Percentiles rank a stretch among this genome's conserved stretches.
These are phyloP conservation scores for Agonopterix arenella DNA, from an alignment of 2,888 invertebrate species.

Conservation along the genomic window DNA sequence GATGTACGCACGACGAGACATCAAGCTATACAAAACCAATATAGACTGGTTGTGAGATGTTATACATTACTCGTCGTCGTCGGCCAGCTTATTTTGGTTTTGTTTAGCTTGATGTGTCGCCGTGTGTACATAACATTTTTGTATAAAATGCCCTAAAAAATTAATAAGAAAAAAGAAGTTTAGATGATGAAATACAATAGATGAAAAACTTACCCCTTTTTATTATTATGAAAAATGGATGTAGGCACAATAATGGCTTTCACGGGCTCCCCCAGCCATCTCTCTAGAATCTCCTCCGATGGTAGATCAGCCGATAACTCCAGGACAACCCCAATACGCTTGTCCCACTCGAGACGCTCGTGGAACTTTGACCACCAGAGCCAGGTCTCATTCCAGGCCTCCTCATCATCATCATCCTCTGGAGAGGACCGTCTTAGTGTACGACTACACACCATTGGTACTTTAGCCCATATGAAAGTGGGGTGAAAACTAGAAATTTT, in stretches of 20 bases:
- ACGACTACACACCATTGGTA: constrained; percentile 77
- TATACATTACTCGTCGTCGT: too few species aligned
- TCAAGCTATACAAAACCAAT: too few species aligned
- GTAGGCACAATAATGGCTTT: constrained; percentile 90
- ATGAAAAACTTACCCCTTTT: constrained; percentile 84
- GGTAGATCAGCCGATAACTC: constrained; percentile 90
- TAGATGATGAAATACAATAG: background rate
- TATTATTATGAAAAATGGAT: constrained; percentile 90
- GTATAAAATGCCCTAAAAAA: too few species aligned
- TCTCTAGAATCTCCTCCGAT: constrained; percentile 79
- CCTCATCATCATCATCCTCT: constrained; percentile 56
- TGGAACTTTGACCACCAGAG: constrained; percentile 88
- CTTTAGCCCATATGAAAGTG: constrained; percentile 80
- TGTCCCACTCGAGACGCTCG: constrained; percentile 71
- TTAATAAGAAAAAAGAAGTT: too few species aligned
- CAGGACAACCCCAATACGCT: constrained; percentile 83
- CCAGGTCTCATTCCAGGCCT: constrained; percentile 82
- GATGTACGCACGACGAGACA: too few species aligned
- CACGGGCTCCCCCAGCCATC: constrained; percentile 98
- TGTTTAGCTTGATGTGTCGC: too few species aligned
- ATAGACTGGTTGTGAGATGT: too few species aligned
- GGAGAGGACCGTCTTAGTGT: constrained; percentile 28
- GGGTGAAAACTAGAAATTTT: background rate
- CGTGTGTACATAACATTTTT: too few species aligned
- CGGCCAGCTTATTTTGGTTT: too few species aligned